Evolutionary conservation across 2,888 invertebrate genomes (phyloP).

Genomic region (Amorpha juglandis): DNA sequence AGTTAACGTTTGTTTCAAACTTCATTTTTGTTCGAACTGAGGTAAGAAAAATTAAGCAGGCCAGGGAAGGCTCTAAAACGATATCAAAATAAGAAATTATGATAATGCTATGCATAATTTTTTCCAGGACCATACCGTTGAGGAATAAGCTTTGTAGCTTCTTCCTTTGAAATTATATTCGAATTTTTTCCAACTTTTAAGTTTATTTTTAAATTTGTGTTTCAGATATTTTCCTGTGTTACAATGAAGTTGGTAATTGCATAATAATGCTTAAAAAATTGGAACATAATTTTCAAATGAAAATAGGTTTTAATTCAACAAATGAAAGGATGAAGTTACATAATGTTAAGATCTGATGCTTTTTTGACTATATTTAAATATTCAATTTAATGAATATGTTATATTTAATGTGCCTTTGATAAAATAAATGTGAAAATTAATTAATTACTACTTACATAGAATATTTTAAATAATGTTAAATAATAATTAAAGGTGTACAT

Average conservation of each 20-base stretch:
- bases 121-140: conserved; percentile 22
- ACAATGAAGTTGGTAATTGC: not conserved
- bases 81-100: conserved; percentile 30
- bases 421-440: too few relatives aligned
- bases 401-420: too few relatives aligned
- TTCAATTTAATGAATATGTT: too few relatives aligned
- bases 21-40: not conserved
- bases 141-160: conserved; percentile 24
- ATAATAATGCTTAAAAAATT: not conserved
- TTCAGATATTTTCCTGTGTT: not conserved
- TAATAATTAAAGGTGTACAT: too few relatives aligned
- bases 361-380: too few relatives aligned
- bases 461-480: too few relatives aligned
- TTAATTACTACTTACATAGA: too few relatives aligned
- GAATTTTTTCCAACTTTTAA: conserved; percentile 17
- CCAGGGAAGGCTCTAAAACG: conserved; percentile 2
- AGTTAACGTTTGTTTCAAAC: not conserved
- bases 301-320: too few relatives aligned
- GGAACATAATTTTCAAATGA: too few relatives aligned
- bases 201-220: not conserved
- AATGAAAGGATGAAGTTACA: too few relatives aligned
- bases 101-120: conserved; percentile 30
- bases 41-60: conserved; percentile 11
- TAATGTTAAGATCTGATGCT: too few relatives aligned
- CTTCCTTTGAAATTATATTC: conserved; percentile 18